Conservation (phyloP, 2,888 invertebrate species). For the Cantharis flavilabris region DNA sequence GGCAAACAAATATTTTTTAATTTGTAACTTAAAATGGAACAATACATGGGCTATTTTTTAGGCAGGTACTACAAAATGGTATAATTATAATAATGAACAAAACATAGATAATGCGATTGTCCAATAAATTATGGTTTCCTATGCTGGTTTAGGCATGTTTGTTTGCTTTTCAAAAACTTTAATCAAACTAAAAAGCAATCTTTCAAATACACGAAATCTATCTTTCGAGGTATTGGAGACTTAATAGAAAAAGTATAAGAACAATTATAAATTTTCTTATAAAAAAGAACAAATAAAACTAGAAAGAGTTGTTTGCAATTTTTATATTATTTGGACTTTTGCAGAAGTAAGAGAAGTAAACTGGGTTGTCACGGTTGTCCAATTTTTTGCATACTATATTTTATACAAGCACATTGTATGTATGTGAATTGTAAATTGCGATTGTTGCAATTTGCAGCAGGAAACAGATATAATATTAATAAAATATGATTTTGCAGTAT, state of each 20-base stretch:
- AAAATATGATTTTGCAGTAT: background rate
- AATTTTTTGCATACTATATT: background rate
- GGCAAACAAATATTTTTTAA: slow-evolving; percentile 1
- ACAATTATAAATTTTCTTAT: background rate
- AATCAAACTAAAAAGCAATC: too few species aligned
- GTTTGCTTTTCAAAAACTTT: background rate
- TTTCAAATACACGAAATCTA: too few species aligned
- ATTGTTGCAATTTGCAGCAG: background rate
- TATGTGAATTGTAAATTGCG: background rate
- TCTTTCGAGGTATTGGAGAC: background rate
- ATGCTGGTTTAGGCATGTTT: background rate
- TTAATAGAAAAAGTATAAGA: too few species aligned
- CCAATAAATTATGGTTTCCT: background rate
- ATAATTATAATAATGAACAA: background rate
- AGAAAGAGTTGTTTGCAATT: background rate
- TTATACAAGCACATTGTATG: background rate
- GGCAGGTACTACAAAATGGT: background rate
- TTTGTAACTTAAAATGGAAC: background rate
- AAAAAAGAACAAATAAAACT: background rate
- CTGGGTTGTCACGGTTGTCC: background rate
- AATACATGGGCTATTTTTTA: background rate
- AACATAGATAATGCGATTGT: background rate
- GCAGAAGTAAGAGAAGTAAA: background rate
- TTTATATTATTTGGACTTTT: background rate
- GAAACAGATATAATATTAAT: background rate